A percentile compares a stretch with the other conserved stretches of the same genome.
phyloP scores from a whole-genome alignment of 2,113 vertebrate species.

The Nannospalax galili region DNA sequence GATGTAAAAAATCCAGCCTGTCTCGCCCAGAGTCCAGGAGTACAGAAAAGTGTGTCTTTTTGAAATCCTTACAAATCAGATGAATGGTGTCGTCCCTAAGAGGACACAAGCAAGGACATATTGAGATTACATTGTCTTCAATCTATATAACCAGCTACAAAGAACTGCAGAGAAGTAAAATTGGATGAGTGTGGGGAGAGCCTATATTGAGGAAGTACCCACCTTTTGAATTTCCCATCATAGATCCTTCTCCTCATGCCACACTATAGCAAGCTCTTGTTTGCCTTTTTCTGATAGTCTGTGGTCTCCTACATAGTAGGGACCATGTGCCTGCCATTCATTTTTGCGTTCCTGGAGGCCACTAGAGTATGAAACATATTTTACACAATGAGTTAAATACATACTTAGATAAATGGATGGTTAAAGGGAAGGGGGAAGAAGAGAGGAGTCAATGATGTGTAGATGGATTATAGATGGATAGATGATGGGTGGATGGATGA shows the following conservation, averaged over 20 bases:
- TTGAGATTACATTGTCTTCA: slow-evolving; percentile 34
- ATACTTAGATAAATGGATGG: background rate
- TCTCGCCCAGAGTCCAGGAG: background rate
- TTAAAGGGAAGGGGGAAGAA: background rate
- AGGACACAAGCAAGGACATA: background rate
- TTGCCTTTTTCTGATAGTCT: background rate
- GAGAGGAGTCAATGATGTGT: background rate
- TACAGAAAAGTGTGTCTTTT: background rate
- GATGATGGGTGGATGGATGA: too few species aligned
- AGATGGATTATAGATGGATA: background rate
- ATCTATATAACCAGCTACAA: background rate
- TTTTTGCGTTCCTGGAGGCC: background rate
- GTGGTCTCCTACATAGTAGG: background rate
- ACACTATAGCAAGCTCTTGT: background rate
- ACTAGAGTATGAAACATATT: background rate
- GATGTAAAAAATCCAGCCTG: background rate
- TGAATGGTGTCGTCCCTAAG: background rate
- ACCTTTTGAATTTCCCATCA: background rate
- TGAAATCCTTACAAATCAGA: slow-evolving; percentile 51
- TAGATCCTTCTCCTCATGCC: background rate
- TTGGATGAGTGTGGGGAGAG: background rate
- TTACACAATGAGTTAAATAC: background rate
- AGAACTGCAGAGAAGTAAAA: background rate
- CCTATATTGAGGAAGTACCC: background rate
- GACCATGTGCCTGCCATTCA: background rate